A percentile compares a stretch with the other conserved stretches of the same genome.
phyloP scores from a whole-genome alignment of 2,888 invertebrate species.

The Drosophila paramelanica region DNA sequence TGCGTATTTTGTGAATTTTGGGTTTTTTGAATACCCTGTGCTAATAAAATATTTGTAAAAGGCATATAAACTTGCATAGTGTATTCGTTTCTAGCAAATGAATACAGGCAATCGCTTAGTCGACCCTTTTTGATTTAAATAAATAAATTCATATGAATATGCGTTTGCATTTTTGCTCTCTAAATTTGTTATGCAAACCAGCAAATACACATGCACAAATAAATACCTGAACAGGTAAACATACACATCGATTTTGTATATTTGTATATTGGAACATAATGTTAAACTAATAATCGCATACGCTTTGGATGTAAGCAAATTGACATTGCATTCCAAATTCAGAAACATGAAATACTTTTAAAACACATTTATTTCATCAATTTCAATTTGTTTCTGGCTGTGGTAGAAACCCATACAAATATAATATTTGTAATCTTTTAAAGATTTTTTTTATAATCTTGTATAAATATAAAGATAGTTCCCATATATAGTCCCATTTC shows the following conservation, averaged over 20 bases:
- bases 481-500: no score
- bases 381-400: no score
- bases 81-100: background rate
- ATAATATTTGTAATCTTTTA: no score
- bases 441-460: no score
- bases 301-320: background rate
- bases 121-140: background rate
- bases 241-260: background rate
- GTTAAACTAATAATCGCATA: background rate
- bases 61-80: background rate
- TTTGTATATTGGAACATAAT: background rate
- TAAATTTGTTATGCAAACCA: slow-evolving; percentile 17
- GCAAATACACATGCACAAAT: background rate
- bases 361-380: background rate
- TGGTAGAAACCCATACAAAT: no score
- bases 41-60: background rate
- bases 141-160: background rate
- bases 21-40: slow-evolving; percentile 16
- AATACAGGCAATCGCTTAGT: background rate
- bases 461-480: no score
- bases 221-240: background rate
- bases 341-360: background rate
- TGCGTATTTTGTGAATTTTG: slow-evolving; percentile 19
- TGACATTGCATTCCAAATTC: background rate
- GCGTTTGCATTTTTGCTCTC: slow-evolving; percentile 5